These are phyloP conservation scores for Trichechus manatus DNA, from an alignment of 2,113 vertebrate species.

Conservation along the genomic window DNA sequence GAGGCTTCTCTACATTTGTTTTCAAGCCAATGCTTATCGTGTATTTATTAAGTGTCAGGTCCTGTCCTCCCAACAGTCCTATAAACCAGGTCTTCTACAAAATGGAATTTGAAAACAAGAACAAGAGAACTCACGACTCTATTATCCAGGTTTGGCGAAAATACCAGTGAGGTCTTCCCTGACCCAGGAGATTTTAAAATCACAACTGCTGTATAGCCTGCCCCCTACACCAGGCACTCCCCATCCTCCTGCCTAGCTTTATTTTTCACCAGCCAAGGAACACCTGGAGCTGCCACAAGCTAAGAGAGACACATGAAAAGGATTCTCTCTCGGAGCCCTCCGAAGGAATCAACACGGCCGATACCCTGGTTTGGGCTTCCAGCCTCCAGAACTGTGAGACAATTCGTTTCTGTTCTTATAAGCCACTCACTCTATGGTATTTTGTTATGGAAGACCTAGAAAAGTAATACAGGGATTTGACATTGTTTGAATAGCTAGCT, in stretches of 20 bases:
- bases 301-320: too few species aligned
- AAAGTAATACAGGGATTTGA: background rate
- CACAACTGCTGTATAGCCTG: too few species aligned
- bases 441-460: background rate
- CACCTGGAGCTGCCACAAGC: too few species aligned
- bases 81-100: background rate
- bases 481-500: background rate
- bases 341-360: background rate
- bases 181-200: background rate
- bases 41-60: background rate
- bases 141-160: background rate
- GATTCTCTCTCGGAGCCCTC: background rate
- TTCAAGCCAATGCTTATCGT: background rate
- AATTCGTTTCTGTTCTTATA: background rate
- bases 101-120: background rate
- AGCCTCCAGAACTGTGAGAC: background rate
- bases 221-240: fast-evolving
- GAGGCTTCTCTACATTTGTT: background rate
- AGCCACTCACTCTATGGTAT: background rate
- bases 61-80: background rate
- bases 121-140: background rate
- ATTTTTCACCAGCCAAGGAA: background rate
- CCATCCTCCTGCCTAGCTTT: fast-evolving
- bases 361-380: background rate
- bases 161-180: background rate